Base-by-base conservation (phyloP, 2,888 invertebrate genomes). In the Tetragnatha montana region DNA sequence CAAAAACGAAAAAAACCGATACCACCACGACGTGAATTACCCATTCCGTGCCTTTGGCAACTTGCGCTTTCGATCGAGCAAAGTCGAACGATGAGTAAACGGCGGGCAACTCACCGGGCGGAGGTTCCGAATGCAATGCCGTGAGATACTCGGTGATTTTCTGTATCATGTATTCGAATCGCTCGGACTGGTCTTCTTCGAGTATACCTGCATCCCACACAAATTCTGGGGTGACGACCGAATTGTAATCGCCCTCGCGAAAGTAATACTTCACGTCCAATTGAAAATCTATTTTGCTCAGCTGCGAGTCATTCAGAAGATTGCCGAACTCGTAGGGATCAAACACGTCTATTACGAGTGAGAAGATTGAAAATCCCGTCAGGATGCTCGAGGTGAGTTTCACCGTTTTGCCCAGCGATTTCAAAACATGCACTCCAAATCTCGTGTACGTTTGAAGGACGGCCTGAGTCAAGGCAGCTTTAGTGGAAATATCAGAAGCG, bases 121-220 rank as follows among this genome's bases (percentile, higher is more conserved):
- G 35, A 35, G 81, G 80, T 22, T 22, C 47, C 3, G 49, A 35
- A 22, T 47, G 70, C 17, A 81, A 21, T 0, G 81, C 81, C 7
- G 12, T 3, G 14, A 81, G 14, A 51, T 81, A 81, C 73, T 81
- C 81, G 4, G 21, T 3, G 10, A 81, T 73, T 51, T 73, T 71
- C 12, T 21, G 8, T 0, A 19, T 51, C 22, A 81, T 51, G 50
- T 21, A 81, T 22, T 51, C 50, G 8, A 14, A 17, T 21, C 73
- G 35, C 0, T 71, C 73, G 14, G 81, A 81, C 50, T 73, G 19
- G 8, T 81, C 81, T 1, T 47, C 17, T 6, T 4, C 1, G 8
- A 49, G 10, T 12, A 70, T 49, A 47, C 69, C 50, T 12, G 49
- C 4, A 4, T 81, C 81, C 81, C 81, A 81, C 8, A 81, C 21